Evolutionary conservation across 1,140 invertebrate species (phyloP).

Genomic region (Melipona quadrifasciata): DNA sequence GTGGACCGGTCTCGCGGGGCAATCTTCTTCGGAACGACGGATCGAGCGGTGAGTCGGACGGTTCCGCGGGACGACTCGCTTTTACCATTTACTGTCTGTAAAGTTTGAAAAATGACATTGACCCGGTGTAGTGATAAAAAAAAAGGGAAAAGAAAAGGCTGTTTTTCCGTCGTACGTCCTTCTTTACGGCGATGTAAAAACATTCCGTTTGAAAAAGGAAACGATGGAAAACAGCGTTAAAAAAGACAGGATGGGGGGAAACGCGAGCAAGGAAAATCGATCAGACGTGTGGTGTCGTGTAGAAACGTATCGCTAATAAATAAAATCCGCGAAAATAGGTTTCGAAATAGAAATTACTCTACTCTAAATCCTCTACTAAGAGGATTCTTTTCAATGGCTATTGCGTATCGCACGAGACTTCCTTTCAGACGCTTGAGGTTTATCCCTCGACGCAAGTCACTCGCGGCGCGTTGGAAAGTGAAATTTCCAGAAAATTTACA

Average conservation of each 20-base stretch:
- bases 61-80: not conserved
- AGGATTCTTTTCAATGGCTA: not conserved
- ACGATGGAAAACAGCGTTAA: conserved; percentile 32
- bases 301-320: conserved; percentile 11
- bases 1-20: too few relatives aligned
- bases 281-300: conserved; percentile 14
- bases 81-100: conserved; percentile 27
- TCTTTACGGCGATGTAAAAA: conserved; percentile 41
- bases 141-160: not conserved
- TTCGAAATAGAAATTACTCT: not conserved
- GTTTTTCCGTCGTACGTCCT: too few relatives aligned
- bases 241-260: too few relatives aligned
- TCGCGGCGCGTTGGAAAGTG: not conserved
- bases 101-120: conserved; percentile 38
- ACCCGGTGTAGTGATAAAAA: conserved; percentile 19
- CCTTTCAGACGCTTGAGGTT: not conserved
- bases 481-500: conserved; percentile 13
- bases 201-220: conserved; percentile 29
- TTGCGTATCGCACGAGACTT: not conserved
- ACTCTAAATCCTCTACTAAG: not conserved
- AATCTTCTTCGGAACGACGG: not conserved
- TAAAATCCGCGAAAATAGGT: not conserved
- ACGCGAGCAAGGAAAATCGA: conserved; percentile 25
- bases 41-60: not conserved
- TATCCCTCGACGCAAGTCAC: not conserved